Evolutionary conservation across 1,140 invertebrate genomes (phyloP), one percentile per base, ranked within the genome.

Genomic region (Bombus sylvicola): DNA sequence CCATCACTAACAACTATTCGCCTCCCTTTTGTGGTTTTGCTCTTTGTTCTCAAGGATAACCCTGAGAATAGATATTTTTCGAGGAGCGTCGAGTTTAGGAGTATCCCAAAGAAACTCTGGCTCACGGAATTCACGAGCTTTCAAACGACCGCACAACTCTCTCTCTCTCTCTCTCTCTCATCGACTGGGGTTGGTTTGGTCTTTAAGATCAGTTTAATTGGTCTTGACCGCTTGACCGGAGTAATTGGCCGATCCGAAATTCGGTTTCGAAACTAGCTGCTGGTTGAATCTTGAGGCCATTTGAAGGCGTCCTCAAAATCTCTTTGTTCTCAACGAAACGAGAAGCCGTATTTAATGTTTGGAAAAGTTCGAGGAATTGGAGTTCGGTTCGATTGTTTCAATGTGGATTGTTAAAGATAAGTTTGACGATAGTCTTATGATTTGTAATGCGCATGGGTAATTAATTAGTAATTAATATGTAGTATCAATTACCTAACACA

Each of bases 161-260:
- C 59, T 62, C 57, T 28, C 6, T 59, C 57, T 28, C 8, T 28
- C 77, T n/a, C 22, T 74, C 72, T 79, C 53, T 71, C 72, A 72
- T 37, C 81, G 6, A 47, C 62, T 47, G 41, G 47, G 28, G 18
- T 53, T 37, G 57, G 71, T n/a, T 74, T 37, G 73, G 47, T 78
- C 76, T 84, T 66, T 79, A 76, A 80, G 84, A 80, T 72, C 74
- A 71, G 81, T 87, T 88, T 91, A 91, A 91, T 91, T 91, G 89
- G 86, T 88, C 84, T 80, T 87, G 89, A 88, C 89, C 87, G 73
- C 83, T 91, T 90, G 89, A 86, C 89, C 87, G 69, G 89, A 87
- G 81, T 88, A 91, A 88, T 91, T 90, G 87, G 82, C 47, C 53
- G 39, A 76, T 90, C 64, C 74, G 88, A 64, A 77, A 90, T 78